Evolutionary conservation across 2,113 vertebrate species (phyloP), one percentile per base, ranked within the genome.

Genomic region (Pithys albifrons): DNA sequence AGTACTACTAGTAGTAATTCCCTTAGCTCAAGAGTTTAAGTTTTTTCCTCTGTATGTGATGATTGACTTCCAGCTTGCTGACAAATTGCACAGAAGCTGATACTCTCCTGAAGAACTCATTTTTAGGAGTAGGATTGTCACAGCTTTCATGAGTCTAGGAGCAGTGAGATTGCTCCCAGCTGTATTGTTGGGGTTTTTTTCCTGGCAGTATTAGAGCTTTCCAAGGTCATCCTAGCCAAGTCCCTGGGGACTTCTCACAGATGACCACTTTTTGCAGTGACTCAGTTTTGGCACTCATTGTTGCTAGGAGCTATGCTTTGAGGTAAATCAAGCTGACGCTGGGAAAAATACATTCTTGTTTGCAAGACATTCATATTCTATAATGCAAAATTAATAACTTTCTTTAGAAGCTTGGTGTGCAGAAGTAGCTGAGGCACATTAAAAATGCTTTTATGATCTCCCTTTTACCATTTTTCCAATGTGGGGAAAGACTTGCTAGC

Each of bases 21-120:
- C 27, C 7, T 31, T 51, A 69, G 19, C n/a, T 82, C 33, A 78
- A 13, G 57, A 1, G 0, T 57, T 57, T 46, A 12, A 3, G 2
- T 49, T 71, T 91, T 62, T 55, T 17, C n/a, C 13, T 64, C 14
- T 52, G 0, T 46, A 7, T 3, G 0, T 55, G 33, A n/a, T 1
- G 1, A 24, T 29, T 0, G 0, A 27, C 61, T 74, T 89, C 17
- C 18, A 72, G 33, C n/a, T 91, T 78, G 43, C 61, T 87, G 57
- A 25, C 46, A 20, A 23, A 66, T 19, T 22, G 9, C 2, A 1
- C 25, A 19, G 48, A 85, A 85, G 48, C 51, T 67, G 46, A n/a
- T 91, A 11, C 3, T 88, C 15, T 91, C 9, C 14, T 11, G 4
- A 13, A 55, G 12, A 75, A 4, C 15, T 75, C 19, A 8, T 75